Conservation (phyloP, 1,140 invertebrate species). For the Leptinotarsa texana region DNA sequence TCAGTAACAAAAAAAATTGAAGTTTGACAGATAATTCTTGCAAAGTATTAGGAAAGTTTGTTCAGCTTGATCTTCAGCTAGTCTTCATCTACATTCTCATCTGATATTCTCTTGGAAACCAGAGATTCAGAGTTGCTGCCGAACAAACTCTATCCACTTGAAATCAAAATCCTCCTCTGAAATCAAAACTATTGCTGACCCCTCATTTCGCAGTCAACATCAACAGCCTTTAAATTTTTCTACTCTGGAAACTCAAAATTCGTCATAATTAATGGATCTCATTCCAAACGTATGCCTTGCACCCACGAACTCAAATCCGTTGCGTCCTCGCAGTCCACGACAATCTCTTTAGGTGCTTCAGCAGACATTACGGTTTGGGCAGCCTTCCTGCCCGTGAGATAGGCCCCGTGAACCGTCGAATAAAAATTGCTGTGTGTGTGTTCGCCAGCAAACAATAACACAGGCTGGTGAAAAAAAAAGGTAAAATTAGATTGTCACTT, state of each 20-base stretch:
- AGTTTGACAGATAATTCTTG: too few species aligned
- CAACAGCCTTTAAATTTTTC: slow-evolving; percentile 10
- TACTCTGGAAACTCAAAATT: not conserved
- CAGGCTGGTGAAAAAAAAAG: slow-evolving; percentile 61
- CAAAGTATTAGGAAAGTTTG: too few species aligned
- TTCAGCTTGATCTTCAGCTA: too few species aligned
- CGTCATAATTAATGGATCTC: slow-evolving; percentile 19
- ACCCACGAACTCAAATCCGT: slow-evolving; percentile 85
- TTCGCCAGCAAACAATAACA: slow-evolving; percentile 89
- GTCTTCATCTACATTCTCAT: too few species aligned
- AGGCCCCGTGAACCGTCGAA: slow-evolving; percentile 93
- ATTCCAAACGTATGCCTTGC: slow-evolving; percentile 74
- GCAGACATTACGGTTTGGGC: slow-evolving; percentile 71
- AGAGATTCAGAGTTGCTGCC: too few species aligned
- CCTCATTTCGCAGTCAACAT: not conserved
- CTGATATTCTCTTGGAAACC: too few species aligned
- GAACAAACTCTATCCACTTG: too few species aligned
- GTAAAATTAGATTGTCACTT: too few species aligned
- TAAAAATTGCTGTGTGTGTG: slow-evolving; percentile 93
- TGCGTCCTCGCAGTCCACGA: slow-evolving; percentile 68
- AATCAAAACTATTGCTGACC: not conserved
- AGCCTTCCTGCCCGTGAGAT: slow-evolving; percentile 83
- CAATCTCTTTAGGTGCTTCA: slow-evolving; percentile 64
- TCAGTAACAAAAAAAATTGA: too few species aligned
- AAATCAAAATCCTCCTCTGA: too few species aligned